phyloP scores from a whole-genome alignment of 1,140 invertebrate genomes.

The Bombus fervidus region DNA sequence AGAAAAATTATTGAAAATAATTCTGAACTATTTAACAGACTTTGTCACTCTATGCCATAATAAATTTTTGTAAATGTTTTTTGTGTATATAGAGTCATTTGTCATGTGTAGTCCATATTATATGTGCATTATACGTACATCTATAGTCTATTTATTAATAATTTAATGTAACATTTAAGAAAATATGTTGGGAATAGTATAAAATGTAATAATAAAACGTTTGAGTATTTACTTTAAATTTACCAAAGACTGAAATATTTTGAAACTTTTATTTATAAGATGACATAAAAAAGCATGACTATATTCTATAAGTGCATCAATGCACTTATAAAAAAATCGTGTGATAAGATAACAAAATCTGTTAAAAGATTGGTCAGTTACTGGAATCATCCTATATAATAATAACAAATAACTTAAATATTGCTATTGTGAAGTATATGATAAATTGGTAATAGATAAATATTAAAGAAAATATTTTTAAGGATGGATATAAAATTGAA shows the following conservation, averaged over 20 bases:
- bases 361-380: background rate
- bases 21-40: no score
- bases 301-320: background rate
- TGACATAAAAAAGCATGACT: background rate
- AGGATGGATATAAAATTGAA: constrained; percentile 4
- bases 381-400: background rate
- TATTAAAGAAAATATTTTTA: background rate
- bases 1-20: no score
- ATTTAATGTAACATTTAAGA: no score
- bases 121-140: no score
- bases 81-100: no score
- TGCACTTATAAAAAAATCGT: background rate
- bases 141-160: no score
- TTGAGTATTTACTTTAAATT: background rate
- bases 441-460: background rate
- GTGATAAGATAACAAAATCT: background rate
- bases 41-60: no score
- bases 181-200: background rate
- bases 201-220: background rate
- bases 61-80: no score
- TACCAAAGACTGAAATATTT: background rate
- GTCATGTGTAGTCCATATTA: no score
- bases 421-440: background rate
- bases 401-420: background rate
- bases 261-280: background rate